phyloP scores from a whole-genome alignment of 2,888 invertebrate species.

The Protodeltote pygarga region DNA sequence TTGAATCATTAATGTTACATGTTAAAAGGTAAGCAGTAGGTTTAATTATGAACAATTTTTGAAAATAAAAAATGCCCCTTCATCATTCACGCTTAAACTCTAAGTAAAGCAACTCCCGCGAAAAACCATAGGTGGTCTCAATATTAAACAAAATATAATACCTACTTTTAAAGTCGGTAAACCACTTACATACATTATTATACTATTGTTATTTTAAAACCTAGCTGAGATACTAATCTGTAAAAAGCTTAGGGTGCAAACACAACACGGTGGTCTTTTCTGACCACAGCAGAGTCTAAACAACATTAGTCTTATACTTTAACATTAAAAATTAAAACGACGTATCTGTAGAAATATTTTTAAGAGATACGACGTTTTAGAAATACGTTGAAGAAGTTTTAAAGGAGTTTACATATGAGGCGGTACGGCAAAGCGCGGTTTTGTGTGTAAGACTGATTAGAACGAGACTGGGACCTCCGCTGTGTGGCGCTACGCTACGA shows the following conservation, averaged over 20 bases:
- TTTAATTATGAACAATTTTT: too few species aligned
- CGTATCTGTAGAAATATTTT: conserved; percentile 38
- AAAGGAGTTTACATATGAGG: conserved; percentile 71
- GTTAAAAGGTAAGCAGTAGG: too few species aligned
- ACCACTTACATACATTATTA: conserved; percentile 63
- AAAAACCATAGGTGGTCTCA: too few species aligned
- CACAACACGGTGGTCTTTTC: conserved; percentile 79
- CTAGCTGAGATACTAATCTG: conserved; percentile 64
- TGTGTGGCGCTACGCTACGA: conserved; percentile 82
- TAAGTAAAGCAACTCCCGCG: too few species aligned
- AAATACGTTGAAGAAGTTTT: conserved; percentile 53
- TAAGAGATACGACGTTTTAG: conserved; percentile 55
- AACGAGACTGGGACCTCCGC: conserved; percentile 71
- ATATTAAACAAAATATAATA: too few species aligned
- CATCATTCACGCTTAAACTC: too few species aligned
- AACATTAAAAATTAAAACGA: conserved; percentile 50
- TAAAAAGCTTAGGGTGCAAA: conserved; percentile 71
- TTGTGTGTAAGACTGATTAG: conserved; percentile 80
- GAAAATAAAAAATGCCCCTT: too few species aligned
- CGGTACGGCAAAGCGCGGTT: conserved; percentile 71
- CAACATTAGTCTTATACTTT: conserved; percentile 69
- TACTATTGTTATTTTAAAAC: conserved; percentile 70
- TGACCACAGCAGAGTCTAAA: conserved; percentile 69
- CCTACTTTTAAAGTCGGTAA: conserved; percentile 18
- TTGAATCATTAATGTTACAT: too few species aligned